phyloP scores from a whole-genome alignment of 23 tunicate species.

The Trididemnum clinides region DNA sequence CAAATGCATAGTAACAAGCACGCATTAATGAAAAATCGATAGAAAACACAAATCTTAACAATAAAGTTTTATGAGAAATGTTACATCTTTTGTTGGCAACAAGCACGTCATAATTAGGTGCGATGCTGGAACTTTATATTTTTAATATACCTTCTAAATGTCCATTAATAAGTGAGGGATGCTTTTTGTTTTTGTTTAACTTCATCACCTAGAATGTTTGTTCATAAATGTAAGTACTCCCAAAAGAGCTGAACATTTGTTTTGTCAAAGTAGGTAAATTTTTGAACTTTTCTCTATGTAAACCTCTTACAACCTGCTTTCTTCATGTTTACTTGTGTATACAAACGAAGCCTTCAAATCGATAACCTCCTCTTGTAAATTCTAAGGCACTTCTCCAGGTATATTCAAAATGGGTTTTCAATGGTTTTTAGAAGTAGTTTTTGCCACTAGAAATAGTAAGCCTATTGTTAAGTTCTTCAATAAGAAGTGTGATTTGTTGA shows the following conservation, averaged over 20 bases:
- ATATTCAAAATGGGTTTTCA: slow-evolving; percentile 50
- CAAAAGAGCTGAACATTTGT: slow-evolving; percentile 31
- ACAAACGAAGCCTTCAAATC: slow-evolving; percentile 39
- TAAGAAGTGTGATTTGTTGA: slow-evolving; percentile 36
- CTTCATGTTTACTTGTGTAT: slow-evolving; percentile 11
- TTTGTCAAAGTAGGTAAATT: slow-evolving; percentile 35
- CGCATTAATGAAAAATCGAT: too few relatives aligned
- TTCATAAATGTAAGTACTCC: slow-evolving; percentile 30
- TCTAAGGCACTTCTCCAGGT: slow-evolving; percentile 44
- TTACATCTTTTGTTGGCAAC: slow-evolving; percentile 14
- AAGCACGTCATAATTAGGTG: slow-evolving; percentile 10
- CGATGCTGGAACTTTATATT: slow-evolving; percentile 20
- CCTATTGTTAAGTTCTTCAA: slow-evolving; percentile 35
- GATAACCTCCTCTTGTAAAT: slow-evolving; percentile 36
- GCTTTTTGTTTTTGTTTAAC: background rate
- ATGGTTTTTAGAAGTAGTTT: slow-evolving; percentile 48
- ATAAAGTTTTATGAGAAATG: background rate
- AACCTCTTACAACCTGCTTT: background rate
- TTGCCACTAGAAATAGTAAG: slow-evolving; percentile 40
- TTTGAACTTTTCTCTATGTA: background rate
- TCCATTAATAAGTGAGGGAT: too few relatives aligned
- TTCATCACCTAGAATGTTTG: background rate
- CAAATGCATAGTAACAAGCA: too few relatives aligned
- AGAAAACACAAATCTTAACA: background rate
- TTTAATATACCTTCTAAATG: background rate